Base-by-base conservation (phyloP, 2,797 vertebrate species). In the Sebastes vulpes region DNA sequence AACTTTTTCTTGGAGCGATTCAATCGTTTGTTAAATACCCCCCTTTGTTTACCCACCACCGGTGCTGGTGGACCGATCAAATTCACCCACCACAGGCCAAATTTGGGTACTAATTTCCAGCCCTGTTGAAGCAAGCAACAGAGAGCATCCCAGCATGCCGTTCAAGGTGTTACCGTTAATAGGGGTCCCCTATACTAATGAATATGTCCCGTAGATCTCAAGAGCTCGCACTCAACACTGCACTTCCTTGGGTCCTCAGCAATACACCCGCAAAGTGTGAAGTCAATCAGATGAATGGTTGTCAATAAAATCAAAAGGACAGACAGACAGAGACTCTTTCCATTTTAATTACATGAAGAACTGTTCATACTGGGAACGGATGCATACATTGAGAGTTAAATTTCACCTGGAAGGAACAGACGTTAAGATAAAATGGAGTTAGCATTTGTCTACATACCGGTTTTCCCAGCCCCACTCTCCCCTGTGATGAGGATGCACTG, bases 401-500 rank as follows among this genome's bases (percentile, higher is more conserved):
- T 65, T 1, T 58, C n/a, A 3, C 2, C 4, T n/a, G 28, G 4
- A 31, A 31, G 29, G 4, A 32, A 64, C 3, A 53, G 46, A 35
- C 1, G 3, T 18, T 31, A 18, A 11, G n/a, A 32, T 21, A 29
- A 2, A 61, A 63, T 53, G 0, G 6, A 28, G 31, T 56, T 8
- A 50, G 3, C 2, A 11, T 60, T 28, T 31, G 7, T 42, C 6
- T 35, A 21, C 89, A 95, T 93, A 99, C 99, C 99, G 38, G 99
- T 99, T 96, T 99, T 99, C 78, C 99, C 99, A 76, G 98, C 98
- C 76, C 99, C 99, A 3, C 99, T 99, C 90, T 99, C 99, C 76
- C 99, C 99, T 25, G 99, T 99, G 86, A 99, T 99, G 78, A 99
- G 97, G 88, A 99, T 99, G 75, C 99, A 99, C 57, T 99, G 99